Percentiles rank a stretch among this genome's conserved stretches.
phyloP scores from a whole-genome alignment of 2,797 vertebrate species.

The Monodelphis domestica region DNA sequence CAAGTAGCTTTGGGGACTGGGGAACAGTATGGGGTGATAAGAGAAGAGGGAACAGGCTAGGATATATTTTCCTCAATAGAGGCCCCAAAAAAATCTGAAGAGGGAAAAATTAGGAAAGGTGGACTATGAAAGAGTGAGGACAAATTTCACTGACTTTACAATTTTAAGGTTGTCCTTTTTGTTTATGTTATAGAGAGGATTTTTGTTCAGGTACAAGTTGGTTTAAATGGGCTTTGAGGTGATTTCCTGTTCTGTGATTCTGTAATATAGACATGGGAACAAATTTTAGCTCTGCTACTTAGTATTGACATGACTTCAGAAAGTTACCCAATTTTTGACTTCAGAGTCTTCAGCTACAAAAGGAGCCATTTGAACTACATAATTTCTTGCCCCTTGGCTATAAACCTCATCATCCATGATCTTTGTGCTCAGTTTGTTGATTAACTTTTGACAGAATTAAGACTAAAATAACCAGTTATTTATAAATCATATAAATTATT shows the following conservation, averaged over 20 bases:
- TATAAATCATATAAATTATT: not conserved
- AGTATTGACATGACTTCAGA: not conserved
- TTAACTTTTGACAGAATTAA: not conserved
- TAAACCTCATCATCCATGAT: not conserved
- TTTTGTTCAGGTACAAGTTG: not conserved
- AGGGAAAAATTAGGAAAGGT: not conserved
- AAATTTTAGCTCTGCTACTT: not conserved
- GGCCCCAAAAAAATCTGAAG: not conserved
- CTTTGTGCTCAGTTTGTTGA: not conserved
- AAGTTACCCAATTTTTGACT: not conserved
- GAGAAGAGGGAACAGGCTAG: not conserved
- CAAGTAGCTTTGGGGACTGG: not conserved
- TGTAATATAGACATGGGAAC: not conserved
- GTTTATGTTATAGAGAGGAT: not conserved
- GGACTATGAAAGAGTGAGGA: not conserved
- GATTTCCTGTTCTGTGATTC: not conserved
- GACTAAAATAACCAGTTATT: not conserved
- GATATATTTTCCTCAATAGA: not conserved
- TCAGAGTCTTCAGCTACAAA: not conserved
- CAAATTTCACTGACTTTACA: not conserved
- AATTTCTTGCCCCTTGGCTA: not conserved
- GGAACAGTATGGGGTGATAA: not conserved
- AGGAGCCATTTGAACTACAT: not conserved
- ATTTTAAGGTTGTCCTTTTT: not conserved
- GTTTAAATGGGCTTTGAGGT: not conserved